Evolutionary conservation across 1,140 invertebrate species (phyloP).

Genomic region (Calosoma granatense): DNA sequence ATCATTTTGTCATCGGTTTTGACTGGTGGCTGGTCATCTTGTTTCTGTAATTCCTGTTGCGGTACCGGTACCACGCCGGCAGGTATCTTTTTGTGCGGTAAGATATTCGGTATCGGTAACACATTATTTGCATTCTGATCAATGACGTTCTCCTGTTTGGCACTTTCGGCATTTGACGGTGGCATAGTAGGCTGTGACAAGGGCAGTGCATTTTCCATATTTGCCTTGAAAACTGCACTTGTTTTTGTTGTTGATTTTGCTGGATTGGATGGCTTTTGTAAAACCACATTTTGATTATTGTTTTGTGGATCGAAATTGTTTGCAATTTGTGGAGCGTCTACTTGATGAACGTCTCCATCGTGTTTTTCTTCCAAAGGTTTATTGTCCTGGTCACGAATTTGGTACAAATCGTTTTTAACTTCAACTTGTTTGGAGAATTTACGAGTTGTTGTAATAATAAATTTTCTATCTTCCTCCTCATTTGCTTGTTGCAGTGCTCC

Average conservation of each 20-base stretch:
- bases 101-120: slow-evolving; percentile 13
- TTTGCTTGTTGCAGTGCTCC: too few species aligned
- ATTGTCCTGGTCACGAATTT: background rate
- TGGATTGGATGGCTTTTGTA: slow-evolving; percentile 3
- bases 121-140: slow-evolving; percentile 13
- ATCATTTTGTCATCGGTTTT: slow-evolving; percentile 22
- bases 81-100: slow-evolving; percentile 20
- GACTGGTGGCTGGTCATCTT: slow-evolving; percentile 10
- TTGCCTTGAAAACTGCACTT: background rate
- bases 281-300: background rate
- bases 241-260: background rate
- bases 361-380: background rate
- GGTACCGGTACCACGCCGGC: slow-evolving; percentile 25
- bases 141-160: background rate
- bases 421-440: slow-evolving; percentile 2
- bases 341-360: background rate
- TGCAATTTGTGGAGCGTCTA: background rate
- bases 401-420: background rate
- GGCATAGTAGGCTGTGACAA: slow-evolving; percentile 24
- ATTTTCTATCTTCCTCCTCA: too few species aligned
- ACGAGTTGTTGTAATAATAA: background rate
- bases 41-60: slow-evolving; percentile 17
- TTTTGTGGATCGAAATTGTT: background rate
- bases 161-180: slow-evolving; percentile 12
- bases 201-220: slow-evolving; percentile 20